phyloP scores from a whole-genome alignment of 1,140 invertebrate genomes.

The Antheraea mylitta region DNA sequence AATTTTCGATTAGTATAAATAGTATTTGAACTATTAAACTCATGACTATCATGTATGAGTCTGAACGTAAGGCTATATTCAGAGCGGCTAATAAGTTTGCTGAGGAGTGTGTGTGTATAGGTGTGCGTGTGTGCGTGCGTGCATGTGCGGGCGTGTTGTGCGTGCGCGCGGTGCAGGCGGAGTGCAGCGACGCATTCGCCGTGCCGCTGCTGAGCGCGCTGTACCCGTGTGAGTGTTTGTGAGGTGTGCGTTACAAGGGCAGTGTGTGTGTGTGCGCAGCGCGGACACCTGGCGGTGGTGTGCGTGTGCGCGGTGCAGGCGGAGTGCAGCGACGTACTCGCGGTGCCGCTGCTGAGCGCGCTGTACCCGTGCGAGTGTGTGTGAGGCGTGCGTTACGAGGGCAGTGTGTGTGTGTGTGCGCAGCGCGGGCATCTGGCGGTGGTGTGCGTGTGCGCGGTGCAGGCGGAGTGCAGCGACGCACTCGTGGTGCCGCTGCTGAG shows the following conservation, averaged over 20 bases:
- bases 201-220: conserved; percentile 69
- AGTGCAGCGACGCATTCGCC: conserved; percentile 58
- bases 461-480: conserved; percentile 59
- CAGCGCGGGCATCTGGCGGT: conserved; percentile 38
- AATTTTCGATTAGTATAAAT: too few species aligned
- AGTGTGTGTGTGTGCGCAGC: too few species aligned
- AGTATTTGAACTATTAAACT: too few species aligned
- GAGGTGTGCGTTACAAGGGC: too few species aligned
- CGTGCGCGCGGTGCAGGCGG: conserved; percentile 66
- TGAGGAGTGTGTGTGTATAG: too few species aligned
- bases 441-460: conserved; percentile 66
- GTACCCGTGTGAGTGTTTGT: conserved; percentile 70
- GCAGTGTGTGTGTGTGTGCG: too few species aligned
- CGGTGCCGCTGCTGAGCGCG: conserved; percentile 67
- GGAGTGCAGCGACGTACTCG: conserved; percentile 58
- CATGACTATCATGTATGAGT: too few species aligned
- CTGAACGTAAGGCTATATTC: too few species aligned
- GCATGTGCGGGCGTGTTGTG: conserved; percentile 58
- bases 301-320: conserved; percentile 68
- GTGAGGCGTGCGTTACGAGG: too few species aligned
- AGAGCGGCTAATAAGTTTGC: too few species aligned
- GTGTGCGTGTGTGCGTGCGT: not conserved
- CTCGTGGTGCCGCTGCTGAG: conserved; percentile 67
- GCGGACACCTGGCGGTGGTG: conserved; percentile 55
- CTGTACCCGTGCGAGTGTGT: conserved; percentile 71